Evolutionary conservation across 2,888 invertebrate genomes (phyloP).

Genomic region (Pogonocherus hispidulus): DNA sequence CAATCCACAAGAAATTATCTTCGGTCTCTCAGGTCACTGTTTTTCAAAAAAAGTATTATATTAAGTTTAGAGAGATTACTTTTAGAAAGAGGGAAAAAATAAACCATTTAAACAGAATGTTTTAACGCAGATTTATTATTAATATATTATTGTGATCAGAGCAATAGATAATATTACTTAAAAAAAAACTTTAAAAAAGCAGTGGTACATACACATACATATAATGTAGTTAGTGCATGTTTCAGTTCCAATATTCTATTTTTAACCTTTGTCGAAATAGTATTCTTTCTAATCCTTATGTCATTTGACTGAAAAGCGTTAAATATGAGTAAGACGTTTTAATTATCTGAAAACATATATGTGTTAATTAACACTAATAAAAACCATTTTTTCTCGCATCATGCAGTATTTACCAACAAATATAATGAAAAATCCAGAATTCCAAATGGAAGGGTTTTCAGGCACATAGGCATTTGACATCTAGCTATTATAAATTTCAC

Average conservation of each 20-base stretch:
- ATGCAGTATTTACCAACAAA: neutral
- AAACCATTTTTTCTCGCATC: neutral
- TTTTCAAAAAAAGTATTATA: too few species aligned
- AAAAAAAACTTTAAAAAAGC: too few species aligned
- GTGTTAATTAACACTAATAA: neutral
- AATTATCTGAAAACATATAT: slow-evolving; percentile 24
- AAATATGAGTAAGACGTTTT: slow-evolving; percentile 29
- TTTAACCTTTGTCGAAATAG: neutral
- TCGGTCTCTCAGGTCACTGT: too few species aligned
- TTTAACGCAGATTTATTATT: too few species aligned
- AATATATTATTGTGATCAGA: too few species aligned
- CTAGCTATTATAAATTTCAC: slow-evolving; percentile 13
- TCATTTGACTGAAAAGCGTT: slow-evolving; percentile 16
- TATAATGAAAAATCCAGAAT: neutral
- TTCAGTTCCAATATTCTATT: neutral
- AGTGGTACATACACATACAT: neutral
- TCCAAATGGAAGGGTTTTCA: slow-evolving; percentile 11
- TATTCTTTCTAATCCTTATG: neutral
- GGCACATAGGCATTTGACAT: slow-evolving; percentile 1
- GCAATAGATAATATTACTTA: too few species aligned
- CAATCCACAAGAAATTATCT: too few species aligned
- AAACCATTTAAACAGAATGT: too few species aligned
- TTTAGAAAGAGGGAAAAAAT: too few species aligned
- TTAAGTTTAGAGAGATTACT: too few species aligned
- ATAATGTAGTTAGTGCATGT: neutral